These are phyloP conservation scores for Oeneis ivallda DNA, from an alignment of 2,888 invertebrate genomes.

Conservation along the genomic window DNA sequence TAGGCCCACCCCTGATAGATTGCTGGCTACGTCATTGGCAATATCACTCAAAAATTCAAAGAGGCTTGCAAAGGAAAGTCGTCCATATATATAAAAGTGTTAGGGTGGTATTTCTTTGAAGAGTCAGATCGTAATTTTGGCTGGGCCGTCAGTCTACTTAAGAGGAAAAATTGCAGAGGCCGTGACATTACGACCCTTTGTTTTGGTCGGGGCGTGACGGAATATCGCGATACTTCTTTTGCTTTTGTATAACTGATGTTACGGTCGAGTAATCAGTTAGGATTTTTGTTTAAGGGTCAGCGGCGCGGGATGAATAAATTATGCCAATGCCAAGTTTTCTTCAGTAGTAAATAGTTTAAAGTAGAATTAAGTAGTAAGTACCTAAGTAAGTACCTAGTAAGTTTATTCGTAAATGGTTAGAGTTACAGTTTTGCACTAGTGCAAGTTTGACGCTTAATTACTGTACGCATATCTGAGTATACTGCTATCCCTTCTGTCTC, in stretches of 20 bases:
- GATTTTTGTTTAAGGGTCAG: constrained; percentile 25
- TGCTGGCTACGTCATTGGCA: constrained; percentile 12
- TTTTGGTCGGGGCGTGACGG: constrained; percentile 33
- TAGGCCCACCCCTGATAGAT: background rate
- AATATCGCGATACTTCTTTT: constrained; percentile 41
- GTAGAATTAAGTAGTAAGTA: no score
- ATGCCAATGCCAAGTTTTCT: background rate
- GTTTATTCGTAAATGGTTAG: no score
- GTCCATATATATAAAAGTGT: constrained; percentile 20
- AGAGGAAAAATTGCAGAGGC: constrained; percentile 51
- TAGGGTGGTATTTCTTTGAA: constrained; percentile 39
- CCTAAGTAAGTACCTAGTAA: no score
- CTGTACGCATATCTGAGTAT: no score
- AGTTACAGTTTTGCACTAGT: no score
- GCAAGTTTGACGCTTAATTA: no score
- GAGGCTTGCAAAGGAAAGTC: constrained; percentile 24
- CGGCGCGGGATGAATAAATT: constrained; percentile 16
- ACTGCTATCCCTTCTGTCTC: no score
- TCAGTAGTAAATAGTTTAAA: no score
- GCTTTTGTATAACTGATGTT: constrained; percentile 33
- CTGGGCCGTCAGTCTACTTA: constrained; percentile 49
- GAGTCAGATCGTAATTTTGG: constrained; percentile 43
- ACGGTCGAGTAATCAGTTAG: constrained; percentile 22
- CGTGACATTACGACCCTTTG: constrained; percentile 23
- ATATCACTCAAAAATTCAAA: constrained; percentile 33